Evolutionary conservation across 2,113 vertebrate genomes (phyloP).

Genomic region (Dromiciops gliroides): DNA sequence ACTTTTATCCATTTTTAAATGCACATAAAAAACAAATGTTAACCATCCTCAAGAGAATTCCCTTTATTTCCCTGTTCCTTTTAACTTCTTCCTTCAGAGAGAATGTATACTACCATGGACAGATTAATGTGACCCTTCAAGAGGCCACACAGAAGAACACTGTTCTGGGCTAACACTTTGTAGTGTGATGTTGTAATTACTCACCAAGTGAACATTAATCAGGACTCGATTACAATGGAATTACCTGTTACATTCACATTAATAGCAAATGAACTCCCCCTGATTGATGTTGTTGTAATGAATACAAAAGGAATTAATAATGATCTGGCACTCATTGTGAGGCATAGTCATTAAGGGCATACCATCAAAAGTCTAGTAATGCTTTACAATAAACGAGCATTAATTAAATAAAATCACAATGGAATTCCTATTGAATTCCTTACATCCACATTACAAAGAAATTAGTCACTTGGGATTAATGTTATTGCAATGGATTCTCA

Average conservation of each 20-base stretch:
- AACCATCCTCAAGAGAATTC: conserved; percentile 38
- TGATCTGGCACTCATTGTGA: conserved; percentile 60
- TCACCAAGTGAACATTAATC: conserved; percentile 71
- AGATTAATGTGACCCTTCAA: conserved; percentile 47
- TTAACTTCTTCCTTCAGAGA: conserved; percentile 2
- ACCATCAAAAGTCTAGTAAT: conserved; percentile 66
- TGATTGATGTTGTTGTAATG: conserved; percentile 67
- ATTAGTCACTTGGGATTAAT: conserved; percentile 60
- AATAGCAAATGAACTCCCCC: conserved; percentile 65
- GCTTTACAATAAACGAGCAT: conserved; percentile 61
- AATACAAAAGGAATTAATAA: conserved; percentile 73
- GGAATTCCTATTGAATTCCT: conserved; percentile 69
- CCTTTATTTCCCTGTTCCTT: conserved; percentile 50
- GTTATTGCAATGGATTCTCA: conserved; percentile 57
- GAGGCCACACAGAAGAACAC: conserved; percentile 55
- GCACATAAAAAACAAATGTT: background rate
- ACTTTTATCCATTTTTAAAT: conserved; percentile 39
- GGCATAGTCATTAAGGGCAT: conserved; percentile 37
- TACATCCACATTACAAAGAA: conserved; percentile 54
- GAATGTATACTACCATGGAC: background rate
- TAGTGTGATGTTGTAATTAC: conserved; percentile 59
- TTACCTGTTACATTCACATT: conserved; percentile 66
- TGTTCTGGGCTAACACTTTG: conserved; percentile 30
- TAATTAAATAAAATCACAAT: conserved; percentile 72
- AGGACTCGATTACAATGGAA: conserved; percentile 68